Evolutionary conservation across 2,113 vertebrate genomes (phyloP), one percentile per base, ranked within the genome.

Genomic region (Pelobates fuscus): DNA sequence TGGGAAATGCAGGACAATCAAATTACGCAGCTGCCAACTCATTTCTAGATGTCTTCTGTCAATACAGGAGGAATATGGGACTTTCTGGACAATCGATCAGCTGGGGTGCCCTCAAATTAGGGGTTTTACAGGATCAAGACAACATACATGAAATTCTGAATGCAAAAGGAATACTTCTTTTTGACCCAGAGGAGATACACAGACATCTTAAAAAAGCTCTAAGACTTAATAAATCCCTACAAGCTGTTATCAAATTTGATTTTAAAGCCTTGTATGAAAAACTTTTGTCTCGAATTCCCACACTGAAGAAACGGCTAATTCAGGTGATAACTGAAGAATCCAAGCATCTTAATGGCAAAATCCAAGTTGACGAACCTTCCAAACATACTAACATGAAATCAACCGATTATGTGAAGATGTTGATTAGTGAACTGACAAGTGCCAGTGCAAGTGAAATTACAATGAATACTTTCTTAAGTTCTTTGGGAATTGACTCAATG

Each of bases 21-120:
- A 95, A 94, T 80, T 94, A 94, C 17, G 91, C 94, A 21, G 94
- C 94, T 65, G 94, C 94, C 71, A 95, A 96, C 68, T 93, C 93
- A 0, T 96, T 95, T 79, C 84, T 93, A 2, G 94, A 95, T 62
- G 21, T 71, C 1, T 93, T 96, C 81, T 94, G 92, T 71, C 89
- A 92, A 77, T 95, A 92, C 58, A 81, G 93, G 58, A 89, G 91
- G 80, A 94, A 93, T 70, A 70, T 83, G 26, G 92, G 93, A 8
- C 89, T 94, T 63, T 81, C 88, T 52, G 94, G 88, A 59, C 93
- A 95, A 71, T 89, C 92, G 67, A 89, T 96, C 78, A 96, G 94
- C 82, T 94, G 93, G 93, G 94, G 94, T 23, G 90, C 92, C 58
- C 78, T 95, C 78, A 94, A 95, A 69, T 80, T 95, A 0, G 93